Percentiles rank a stretch among this genome's conserved stretches.
Evolutionary conservation across 1,140 invertebrate genomes (phyloP).

Genomic region (Kradibia gibbosae): DNA sequence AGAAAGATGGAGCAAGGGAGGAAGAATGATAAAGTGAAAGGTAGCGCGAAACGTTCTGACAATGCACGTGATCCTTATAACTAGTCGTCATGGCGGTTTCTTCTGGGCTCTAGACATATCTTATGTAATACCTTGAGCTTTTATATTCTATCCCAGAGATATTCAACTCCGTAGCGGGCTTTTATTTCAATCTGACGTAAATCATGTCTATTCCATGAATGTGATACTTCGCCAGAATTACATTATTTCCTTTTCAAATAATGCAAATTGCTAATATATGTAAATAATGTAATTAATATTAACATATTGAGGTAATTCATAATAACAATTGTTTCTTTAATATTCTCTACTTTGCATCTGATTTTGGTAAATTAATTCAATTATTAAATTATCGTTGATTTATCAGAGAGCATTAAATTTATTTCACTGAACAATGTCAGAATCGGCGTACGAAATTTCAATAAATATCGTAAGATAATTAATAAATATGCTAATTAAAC

Average conservation of each 20-base stretch:
- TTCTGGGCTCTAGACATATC: background rate
- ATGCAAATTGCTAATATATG: constrained; percentile 3
- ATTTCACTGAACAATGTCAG: too few species aligned
- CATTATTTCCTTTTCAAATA: background rate
- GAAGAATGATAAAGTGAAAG: constrained; percentile 33
- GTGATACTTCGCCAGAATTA: background rate
- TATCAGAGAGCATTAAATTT: background rate
- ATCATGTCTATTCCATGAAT: background rate
- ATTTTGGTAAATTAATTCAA: background rate
- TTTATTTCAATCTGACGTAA: constrained; percentile 35
- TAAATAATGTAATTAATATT: background rate
- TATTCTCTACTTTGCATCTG: background rate
- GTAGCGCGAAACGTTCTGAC: background rate
- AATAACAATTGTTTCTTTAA: background rate
- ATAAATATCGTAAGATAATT: background rate
- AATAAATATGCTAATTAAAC: background rate
- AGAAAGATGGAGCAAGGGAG: constrained; percentile 20
- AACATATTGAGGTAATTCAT: background rate
- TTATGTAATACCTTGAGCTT: constrained; percentile 30
- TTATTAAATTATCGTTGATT: background rate
- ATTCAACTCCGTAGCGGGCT: constrained; percentile 9
- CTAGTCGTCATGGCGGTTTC: background rate
- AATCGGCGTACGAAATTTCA: background rate
- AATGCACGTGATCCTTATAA: constrained; percentile 24
- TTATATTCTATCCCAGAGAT: constrained; percentile 27